phyloP scores from a whole-genome alignment of 2,797 vertebrate species.

The Neopelma chrysocephalum region DNA sequence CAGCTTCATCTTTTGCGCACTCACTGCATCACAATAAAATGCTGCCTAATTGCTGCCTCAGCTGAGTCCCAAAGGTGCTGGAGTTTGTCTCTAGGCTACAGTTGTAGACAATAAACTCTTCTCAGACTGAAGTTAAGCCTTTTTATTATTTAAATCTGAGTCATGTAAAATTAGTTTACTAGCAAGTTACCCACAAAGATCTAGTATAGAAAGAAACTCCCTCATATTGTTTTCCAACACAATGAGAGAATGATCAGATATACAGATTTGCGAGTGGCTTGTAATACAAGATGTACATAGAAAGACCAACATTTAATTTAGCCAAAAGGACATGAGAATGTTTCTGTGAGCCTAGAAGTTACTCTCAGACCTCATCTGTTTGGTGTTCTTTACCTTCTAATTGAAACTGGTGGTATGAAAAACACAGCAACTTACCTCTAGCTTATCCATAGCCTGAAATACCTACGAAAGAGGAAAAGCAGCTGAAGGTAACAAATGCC shows the following conservation, averaged over 20 bases:
- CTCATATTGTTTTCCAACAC: conserved; percentile 38
- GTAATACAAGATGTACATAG: background rate
- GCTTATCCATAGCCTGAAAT: conserved; percentile 15
- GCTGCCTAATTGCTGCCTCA: conserved; percentile 68
- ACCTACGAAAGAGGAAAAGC: conserved; percentile 20
- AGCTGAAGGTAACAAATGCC: conserved; percentile 51
- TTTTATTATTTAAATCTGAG: conserved; percentile 71
- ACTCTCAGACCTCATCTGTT: background rate
- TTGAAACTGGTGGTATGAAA: background rate
- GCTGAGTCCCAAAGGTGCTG: conserved; percentile 56
- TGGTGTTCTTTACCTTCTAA: conserved; percentile 1
- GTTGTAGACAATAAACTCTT: conserved; percentile 62
- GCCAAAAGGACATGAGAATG: background rate
- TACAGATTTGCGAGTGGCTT: conserved; percentile 11
- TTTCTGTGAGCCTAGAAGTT: background rate
- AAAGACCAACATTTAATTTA: background rate
- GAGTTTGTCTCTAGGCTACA: conserved; percentile 66
- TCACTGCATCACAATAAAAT: conserved; percentile 71
- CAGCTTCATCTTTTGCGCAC: conserved; percentile 60
- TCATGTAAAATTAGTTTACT: conserved; percentile 58
- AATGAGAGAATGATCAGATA: conserved; percentile 39
- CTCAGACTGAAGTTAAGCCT: conserved; percentile 63
- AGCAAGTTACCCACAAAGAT: conserved; percentile 61
- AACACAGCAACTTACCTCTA: background rate
- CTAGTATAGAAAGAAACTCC: conserved; percentile 51